Percentiles rank a stretch among this genome's conserved stretches.
These are phyloP conservation scores for Aurelia sp. DNA, from an alignment of 30 jellyfish, hydroid and myxozoan genomes.

Conservation along the genomic window DNA sequence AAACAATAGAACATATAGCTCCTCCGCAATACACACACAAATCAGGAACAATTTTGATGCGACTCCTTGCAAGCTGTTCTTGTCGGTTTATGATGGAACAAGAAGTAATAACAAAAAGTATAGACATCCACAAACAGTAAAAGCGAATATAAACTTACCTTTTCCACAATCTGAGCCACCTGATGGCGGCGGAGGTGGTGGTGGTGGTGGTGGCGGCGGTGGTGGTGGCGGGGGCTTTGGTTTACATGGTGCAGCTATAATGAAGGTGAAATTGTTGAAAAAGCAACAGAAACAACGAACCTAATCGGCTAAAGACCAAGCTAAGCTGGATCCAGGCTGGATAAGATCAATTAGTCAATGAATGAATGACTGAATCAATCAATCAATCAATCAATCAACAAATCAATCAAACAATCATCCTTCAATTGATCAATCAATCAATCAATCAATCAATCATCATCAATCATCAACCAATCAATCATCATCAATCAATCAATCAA, in stretches of 20 bases:
- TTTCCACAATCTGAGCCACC: neutral
- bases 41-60: too few relatives aligned
- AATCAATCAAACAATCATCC: constrained; percentile 1
- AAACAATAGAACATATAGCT: too few relatives aligned
- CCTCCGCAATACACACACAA: too few relatives aligned
- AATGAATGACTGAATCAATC: neutral
- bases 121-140: too few relatives aligned
- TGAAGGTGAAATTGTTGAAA: too few relatives aligned
- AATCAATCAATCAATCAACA: neutral
- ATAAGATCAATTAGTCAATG: too few relatives aligned
- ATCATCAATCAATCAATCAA: neutral
- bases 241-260: constrained; percentile 58
- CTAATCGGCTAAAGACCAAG: too few relatives aligned
- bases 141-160: neutral
- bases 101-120: too few relatives aligned
- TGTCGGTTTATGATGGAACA: too few relatives aligned
- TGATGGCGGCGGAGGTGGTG: constrained; percentile 82
- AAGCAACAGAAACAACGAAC: neutral
- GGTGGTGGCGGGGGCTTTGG: constrained; percentile 76
- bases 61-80: too few relatives aligned
- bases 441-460: neutral
- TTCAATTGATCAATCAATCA: neutral
- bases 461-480: neutral
- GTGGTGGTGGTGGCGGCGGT: constrained; percentile 92
- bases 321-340: too few relatives aligned